Evolutionary conservation across 2,797 vertebrate species (phyloP).

Genomic region (Pangasius djambal): DNA sequence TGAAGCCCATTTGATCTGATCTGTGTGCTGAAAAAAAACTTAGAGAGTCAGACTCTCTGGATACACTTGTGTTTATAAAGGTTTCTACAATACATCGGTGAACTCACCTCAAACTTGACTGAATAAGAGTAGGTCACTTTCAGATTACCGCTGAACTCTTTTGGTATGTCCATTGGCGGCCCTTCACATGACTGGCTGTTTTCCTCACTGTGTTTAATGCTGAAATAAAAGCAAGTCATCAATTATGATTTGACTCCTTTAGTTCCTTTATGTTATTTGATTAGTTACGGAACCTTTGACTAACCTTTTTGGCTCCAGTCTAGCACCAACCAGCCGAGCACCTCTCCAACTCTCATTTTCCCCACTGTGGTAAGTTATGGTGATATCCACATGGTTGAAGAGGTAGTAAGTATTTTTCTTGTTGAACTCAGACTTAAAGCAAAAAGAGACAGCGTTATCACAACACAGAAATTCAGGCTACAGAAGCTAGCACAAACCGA

Average conservation of each 20-base stretch:
- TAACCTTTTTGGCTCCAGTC: constrained; percentile 87
- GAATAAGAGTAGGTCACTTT: constrained; percentile 85
- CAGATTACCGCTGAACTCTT: constrained; percentile 71
- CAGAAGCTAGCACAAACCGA: neutral
- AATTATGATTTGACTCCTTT: neutral
- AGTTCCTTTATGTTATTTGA: too few species aligned
- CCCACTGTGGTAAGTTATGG: constrained; percentile 85
- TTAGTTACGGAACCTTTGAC: neutral
- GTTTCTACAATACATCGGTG: neutral
- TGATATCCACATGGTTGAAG: constrained; percentile 92
- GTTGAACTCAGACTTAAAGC: constrained; percentile 84
- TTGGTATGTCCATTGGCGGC: constrained; percentile 84
- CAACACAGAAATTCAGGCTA: neutral
- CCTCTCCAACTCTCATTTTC: constrained; percentile 77
- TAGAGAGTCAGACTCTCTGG: neutral
- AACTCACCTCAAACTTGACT: constrained; percentile 82
- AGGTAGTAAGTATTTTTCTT: constrained; percentile 88
- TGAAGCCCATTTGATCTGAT: constrained; percentile 86
- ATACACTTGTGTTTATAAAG: neutral
- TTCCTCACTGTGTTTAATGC: constrained; percentile 80
- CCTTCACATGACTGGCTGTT: constrained; percentile 74
- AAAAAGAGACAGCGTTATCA: constrained; percentile 16
- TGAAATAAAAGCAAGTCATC: constrained; percentile 56
- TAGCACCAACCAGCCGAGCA: constrained; percentile 83
- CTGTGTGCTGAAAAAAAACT: constrained; percentile 66